Evolutionary conservation across 2,113 vertebrate genomes (phyloP).

Genomic region (Emberiza fucata): DNA sequence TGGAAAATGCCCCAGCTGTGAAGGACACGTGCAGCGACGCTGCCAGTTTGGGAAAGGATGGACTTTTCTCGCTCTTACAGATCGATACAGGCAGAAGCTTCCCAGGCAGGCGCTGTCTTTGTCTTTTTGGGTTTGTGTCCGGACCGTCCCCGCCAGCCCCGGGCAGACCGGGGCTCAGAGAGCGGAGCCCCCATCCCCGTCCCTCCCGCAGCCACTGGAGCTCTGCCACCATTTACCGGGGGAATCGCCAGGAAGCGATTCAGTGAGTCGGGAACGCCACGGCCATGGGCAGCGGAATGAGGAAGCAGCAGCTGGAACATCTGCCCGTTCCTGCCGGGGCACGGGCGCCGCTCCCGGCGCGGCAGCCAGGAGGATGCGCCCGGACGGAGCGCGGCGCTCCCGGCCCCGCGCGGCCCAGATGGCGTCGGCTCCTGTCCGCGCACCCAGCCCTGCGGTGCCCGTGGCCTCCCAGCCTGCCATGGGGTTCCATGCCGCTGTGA

Average conservation of each 20-base stretch:
- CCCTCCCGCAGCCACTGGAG: background rate
- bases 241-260: background rate
- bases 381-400: accelerated
- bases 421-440: background rate
- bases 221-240: background rate
- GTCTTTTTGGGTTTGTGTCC: background rate
- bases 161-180: background rate
- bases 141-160: background rate
- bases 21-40: background rate
- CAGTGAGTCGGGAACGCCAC: background rate
- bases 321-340: background rate
- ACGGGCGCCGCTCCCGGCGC: background rate
- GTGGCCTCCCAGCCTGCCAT: background rate
- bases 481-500: background rate
- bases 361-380: background rate
- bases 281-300: background rate
- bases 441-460: background rate
- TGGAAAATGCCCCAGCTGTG: background rate
- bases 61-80: background rate
- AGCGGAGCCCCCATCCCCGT: background rate
- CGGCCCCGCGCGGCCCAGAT: background rate
- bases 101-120: background rate
- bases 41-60: background rate
- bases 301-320: slow-evolving; percentile 17
- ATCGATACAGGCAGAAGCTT: background rate